Evolutionary conservation across 2,797 vertebrate species (phyloP), one percentile per base, ranked within the genome.

Genomic region (Lepilemur ruficaudatus): DNA sequence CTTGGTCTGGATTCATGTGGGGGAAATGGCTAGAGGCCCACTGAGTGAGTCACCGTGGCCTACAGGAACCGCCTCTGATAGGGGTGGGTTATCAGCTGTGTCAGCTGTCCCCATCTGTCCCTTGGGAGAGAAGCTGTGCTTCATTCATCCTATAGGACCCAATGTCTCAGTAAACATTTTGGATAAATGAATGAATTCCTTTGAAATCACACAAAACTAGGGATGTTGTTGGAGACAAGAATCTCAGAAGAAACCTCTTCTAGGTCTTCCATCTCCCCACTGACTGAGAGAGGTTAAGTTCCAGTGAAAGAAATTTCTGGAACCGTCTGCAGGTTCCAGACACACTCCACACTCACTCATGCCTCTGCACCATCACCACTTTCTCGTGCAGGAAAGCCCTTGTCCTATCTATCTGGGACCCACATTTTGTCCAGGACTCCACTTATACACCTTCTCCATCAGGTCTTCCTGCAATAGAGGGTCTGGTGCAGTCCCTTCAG

Each of bases 1-100:
- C 78, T 97, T 97, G 92, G 20, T 85, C 73, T 92, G 43, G 67
- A 96, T 41, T 50, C 5, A 61, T 5, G 7, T 48, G 28, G 55
- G 32, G 48, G 18, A 48, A 79, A 76, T 70, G 38, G 17, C 46
- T 81, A 59, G 52, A 88, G 30, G 17, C 67, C 78, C 30, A 69
- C 4, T 4, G 22, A 38, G 50, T n/a, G 4, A 52, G 17, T 82
- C 63, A 41, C 48, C n/a, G 20, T 35, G 9, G 12, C 32, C 70
- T 70, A 15, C 20, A 35, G 67, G 57, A 89, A 92, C 7, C 18
- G 11, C 18, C 84, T 75, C 59, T 32, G 3, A 30, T 22, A 2
- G 20, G 38, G n/a, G 59, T 23, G 35, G 13, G 28, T 32, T 65
- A 2, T 43, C 30, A 57, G 61, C 63, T 22, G 9, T 57, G n/a